Conservation (phyloP, 2,113 vertebrate species). For the Noturus placidus region DNA sequence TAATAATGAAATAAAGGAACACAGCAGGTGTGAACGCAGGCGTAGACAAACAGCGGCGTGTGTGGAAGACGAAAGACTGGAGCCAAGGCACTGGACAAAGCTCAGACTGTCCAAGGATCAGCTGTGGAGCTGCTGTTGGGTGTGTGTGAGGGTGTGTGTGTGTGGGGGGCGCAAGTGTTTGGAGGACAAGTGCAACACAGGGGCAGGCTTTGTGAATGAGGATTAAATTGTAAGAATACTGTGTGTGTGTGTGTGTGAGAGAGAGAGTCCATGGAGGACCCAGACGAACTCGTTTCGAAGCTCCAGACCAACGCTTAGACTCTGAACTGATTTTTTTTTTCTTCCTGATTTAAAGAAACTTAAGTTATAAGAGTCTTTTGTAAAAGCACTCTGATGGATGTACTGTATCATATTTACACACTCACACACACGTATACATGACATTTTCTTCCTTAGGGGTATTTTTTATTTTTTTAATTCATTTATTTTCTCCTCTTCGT, state of each 20-base stretch:
- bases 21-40: not conserved
- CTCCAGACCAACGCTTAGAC: constrained; percentile 41
- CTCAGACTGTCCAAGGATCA: not conserved
- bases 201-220: constrained; percentile 22
- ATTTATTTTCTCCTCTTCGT: constrained; percentile 49
- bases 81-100: not conserved
- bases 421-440: not conserved
- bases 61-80: not conserved
- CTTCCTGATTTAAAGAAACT: constrained; percentile 45
- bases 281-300: not conserved
- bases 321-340: not conserved
- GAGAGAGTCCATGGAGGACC: not conserved
- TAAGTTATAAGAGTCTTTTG: constrained; percentile 48
- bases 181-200: constrained; percentile 40
- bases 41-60: not conserved
- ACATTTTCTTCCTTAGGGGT: constrained; percentile 1
- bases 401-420: constrained; percentile 45
- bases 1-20: not conserved
- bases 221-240: constrained; percentile 4
- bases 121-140: not conserved
- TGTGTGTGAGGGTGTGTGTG: constrained; percentile 2
- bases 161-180: constrained; percentile 39
- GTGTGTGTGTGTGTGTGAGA: not conserved
- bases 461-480: constrained; percentile 2
- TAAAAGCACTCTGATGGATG: constrained; percentile 57